Evolutionary conservation across 2,888 invertebrate species (phyloP), one percentile per base, ranked within the genome.

Genomic region (Tetragonisca angustula): DNA sequence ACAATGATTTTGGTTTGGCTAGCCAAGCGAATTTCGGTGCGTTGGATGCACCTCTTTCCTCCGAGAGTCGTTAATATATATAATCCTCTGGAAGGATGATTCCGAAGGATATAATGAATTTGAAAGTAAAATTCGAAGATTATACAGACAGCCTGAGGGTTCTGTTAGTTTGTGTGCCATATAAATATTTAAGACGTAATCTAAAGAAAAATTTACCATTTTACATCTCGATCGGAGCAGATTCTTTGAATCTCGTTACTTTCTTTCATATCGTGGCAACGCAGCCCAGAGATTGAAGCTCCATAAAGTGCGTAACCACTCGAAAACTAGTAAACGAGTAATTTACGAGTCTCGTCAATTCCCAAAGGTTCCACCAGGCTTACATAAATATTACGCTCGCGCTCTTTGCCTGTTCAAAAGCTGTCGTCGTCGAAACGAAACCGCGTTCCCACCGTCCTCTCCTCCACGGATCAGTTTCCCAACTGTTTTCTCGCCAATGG

Each of bases 291-390:
- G n/a, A n/a, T 1, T 9, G 9, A 5, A 15, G n/a, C 56, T n/a
- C n/a, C 13, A 56, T 56, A 56, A 56, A 56, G 21, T 21, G 11
- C 56, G 56, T n/a, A 56, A n/a, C 4, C n/a, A 32, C 76, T n/a
- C 21, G 83, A 85, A 6, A 43, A 43, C 36, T 43, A 9, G 43
- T 9, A 9, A 88, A 83, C 77, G 84, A 88, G 87, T 91, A 90
- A 92, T 92, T 92, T 89, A 87, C 82, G 79, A 80, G 71, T 71
- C 82, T 87, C 67, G 77, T 11, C 84, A 85, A 87, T 87, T 81
- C 86, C 64, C 84, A 76, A 52, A 69, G 36, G 70, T 74, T 74
- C 70, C 82, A 67, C 81, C 75, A 71, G 76, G 9, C 43, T 43
- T 43, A 11, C 71, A 79, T 80, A 83, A 89, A 88, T 87, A 89